Evolutionary conservation across 2,888 invertebrate genomes (phyloP).

Genomic region (Drosophila paramelanica): DNA sequence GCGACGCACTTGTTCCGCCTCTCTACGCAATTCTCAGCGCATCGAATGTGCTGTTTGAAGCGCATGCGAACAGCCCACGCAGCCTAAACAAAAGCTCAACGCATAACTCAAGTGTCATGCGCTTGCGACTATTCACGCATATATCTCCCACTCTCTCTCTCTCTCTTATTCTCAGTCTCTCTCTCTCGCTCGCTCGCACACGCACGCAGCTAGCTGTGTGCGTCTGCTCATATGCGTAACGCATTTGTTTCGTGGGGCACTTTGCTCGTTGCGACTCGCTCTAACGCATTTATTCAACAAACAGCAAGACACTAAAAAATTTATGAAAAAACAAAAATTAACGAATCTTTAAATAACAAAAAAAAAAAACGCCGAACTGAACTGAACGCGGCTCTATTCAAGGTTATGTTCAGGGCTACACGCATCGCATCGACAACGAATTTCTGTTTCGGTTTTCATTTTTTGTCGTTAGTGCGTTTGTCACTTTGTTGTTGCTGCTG

Average conservation of each 20-base stretch:
- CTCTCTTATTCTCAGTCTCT: not conserved
- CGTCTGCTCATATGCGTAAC: constrained; percentile 67
- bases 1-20: constrained; percentile 17
- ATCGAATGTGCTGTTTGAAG: constrained; percentile 31
- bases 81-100: constrained; percentile 51
- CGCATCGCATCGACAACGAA: constrained; percentile 75
- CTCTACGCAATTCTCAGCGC: constrained; percentile 40
- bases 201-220: constrained; percentile 3
- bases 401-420: constrained; percentile 84
- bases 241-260: constrained; percentile 56
- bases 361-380: constrained; percentile 32
- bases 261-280: constrained; percentile 54
- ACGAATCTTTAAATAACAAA: constrained; percentile 77
- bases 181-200: not conserved
- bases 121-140: constrained; percentile 43
- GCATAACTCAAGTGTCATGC: constrained; percentile 67
- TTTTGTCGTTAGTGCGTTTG: constrained; percentile 23
- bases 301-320: constrained; percentile 34
- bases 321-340: constrained; percentile 56
- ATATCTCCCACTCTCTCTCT: constrained; percentile 8
- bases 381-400: constrained; percentile 72
- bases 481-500: constrained; percentile 18
- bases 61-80: constrained; percentile 44
- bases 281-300: constrained; percentile 69
- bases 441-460: constrained; percentile 42